Evolutionary conservation across 2,113 vertebrate genomes (phyloP).

Genomic region (Indicator maculatus): DNA sequence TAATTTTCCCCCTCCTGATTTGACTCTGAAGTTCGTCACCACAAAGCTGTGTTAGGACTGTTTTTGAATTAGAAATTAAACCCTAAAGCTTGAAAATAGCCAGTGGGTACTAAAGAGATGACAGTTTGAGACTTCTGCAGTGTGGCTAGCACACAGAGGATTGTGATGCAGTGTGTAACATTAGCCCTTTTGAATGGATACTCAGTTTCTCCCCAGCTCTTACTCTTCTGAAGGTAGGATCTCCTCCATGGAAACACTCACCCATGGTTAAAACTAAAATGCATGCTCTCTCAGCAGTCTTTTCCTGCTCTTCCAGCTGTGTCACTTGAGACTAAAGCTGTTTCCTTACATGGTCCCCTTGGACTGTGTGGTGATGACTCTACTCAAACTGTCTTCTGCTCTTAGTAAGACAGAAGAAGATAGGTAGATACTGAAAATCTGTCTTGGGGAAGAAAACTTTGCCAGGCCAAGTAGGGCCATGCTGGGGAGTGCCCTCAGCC

Average conservation of each 20-base stretch:
- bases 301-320: background rate
- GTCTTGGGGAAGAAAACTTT: background rate
- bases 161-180: background rate
- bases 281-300: accelerated
- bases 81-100: background rate
- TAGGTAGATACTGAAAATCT: background rate
- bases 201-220: accelerated
- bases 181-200: accelerated
- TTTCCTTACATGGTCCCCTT: background rate
- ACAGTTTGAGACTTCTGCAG: background rate
- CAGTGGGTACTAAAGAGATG: background rate
- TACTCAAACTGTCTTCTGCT: background rate
- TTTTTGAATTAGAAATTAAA: background rate
- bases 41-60: background rate
- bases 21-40: background rate
- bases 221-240: background rate
- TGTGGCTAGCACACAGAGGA: background rate
- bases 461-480: background rate
- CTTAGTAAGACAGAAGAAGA: background rate
- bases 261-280: background rate
- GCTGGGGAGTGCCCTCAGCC: background rate
- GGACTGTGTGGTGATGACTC: background rate
- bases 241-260: background rate
- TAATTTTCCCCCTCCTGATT: background rate
- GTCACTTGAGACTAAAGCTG: background rate